Conservation (phyloP, 2,888 invertebrate species). For the Cataglyphis cursor region DNA sequence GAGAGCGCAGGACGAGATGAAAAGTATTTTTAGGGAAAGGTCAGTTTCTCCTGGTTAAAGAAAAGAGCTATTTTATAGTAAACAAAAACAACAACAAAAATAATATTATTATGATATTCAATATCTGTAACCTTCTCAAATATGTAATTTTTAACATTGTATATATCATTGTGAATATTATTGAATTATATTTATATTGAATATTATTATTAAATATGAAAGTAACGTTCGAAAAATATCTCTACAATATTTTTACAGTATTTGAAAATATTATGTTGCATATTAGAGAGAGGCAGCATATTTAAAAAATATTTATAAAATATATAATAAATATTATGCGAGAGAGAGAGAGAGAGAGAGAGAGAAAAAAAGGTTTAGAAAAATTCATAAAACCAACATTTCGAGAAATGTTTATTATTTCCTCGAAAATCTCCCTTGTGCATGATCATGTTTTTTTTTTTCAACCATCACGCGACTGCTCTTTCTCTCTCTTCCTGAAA, state of each 20-base stretch:
- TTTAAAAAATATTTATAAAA: background rate
- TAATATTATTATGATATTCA: background rate
- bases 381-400: background rate
- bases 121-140: background rate
- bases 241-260: background rate
- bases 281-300: background rate
- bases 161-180: background rate
- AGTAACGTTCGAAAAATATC: background rate
- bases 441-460: background rate
- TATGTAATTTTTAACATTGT: background rate
- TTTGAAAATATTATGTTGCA: background rate
- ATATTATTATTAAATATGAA: no score
- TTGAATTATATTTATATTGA: no score
- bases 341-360: background rate
- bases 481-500: background rate
- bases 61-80: background rate
- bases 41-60: background rate
- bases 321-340: no score
- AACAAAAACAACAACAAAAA: background rate
- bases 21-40: background rate
- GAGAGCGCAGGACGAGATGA: background rate
- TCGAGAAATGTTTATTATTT: slow-evolving; percentile 2
- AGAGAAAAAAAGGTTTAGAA: background rate
- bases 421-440: background rate
- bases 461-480: background rate